phyloP scores from a whole-genome alignment of 2,888 invertebrate genomes.

The Eupithecia inturbata region DNA sequence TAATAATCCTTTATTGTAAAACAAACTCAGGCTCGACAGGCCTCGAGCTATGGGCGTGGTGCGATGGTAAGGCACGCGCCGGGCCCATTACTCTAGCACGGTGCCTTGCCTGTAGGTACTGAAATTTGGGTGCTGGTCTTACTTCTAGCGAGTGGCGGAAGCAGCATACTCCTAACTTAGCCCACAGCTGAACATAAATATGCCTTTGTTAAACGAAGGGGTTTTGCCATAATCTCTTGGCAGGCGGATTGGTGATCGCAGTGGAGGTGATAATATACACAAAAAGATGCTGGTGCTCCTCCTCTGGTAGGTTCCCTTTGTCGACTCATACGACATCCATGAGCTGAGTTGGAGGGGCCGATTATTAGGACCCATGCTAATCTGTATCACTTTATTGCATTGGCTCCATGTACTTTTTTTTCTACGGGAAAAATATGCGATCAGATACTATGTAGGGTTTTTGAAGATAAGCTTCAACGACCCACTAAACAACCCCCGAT shows the following conservation, averaged over 20 bases:
- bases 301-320: background rate
- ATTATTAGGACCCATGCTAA: background rate
- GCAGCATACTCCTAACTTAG: background rate
- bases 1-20: constrained; percentile 42
- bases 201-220: background rate
- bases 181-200: background rate
- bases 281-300: background rate
- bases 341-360: no score
- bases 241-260: background rate
- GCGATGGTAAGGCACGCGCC: constrained; percentile 73
- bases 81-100: constrained; percentile 39
- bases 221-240: background rate
- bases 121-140: constrained; percentile 10
- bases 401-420: no score
- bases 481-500: no score
- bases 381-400: background rate
- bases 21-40: constrained; percentile 64
- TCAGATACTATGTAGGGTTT: no score
- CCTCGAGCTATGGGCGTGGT: constrained; percentile 67
- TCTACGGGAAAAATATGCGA: no score
- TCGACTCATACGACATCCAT: background rate
- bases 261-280: background rate
- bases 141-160: background rate
- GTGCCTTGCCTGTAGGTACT: constrained; percentile 51
- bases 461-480: no score